A percentile compares a stretch with the other conserved stretches of the same genome.
Evolutionary conservation across 1,140 invertebrate species (phyloP).

Genomic region (Drosophila sechellia): DNA sequence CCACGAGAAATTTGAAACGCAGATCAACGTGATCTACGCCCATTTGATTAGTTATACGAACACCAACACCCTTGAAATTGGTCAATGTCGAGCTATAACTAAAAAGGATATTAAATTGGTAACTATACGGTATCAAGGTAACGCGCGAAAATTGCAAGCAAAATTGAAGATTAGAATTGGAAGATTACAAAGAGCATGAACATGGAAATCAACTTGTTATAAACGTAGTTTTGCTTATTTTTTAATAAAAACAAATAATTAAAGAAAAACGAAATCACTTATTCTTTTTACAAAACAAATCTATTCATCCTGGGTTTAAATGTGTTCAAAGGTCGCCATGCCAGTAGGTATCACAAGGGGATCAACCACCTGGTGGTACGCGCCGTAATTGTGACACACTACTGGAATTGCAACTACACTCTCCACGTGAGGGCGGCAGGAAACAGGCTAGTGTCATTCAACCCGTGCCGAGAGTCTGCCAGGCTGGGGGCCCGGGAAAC

Average conservation of each 20-base stretch:
- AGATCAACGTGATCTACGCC: conserved; percentile 58
- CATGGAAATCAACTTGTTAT: conserved; percentile 84
- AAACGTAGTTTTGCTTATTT: conserved; percentile 85
- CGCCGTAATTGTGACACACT: too few relatives aligned
- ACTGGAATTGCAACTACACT: too few relatives aligned
- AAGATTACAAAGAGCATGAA: conserved; percentile 62
- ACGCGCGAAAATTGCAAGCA: conserved; percentile 55
- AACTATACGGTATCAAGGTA: conserved; percentile 39
- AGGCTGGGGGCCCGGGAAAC: too few relatives aligned
- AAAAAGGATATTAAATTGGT: conserved; percentile 36
- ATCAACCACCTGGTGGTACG: too few relatives aligned
- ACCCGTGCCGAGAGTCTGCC: too few relatives aligned
- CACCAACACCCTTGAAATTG: conserved; percentile 64
- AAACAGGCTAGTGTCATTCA: too few relatives aligned
- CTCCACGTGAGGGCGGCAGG: too few relatives aligned
- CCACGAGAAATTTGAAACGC: conserved; percentile 39
- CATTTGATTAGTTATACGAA: conserved; percentile 74
- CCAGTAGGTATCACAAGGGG: too few relatives aligned
- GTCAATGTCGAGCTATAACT: conserved; percentile 47
- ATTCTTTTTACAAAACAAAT: too few relatives aligned
- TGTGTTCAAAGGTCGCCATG: too few relatives aligned
- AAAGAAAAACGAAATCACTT: conserved; percentile 43
- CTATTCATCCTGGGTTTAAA: too few relatives aligned
- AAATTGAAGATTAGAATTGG: conserved; percentile 54
- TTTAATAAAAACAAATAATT: conserved; percentile 84